Evolutionary conservation across 2,113 vertebrate genomes (phyloP), one percentile per base, ranked within the genome.

Genomic region (Petrocephalus microphthalmus): DNA sequence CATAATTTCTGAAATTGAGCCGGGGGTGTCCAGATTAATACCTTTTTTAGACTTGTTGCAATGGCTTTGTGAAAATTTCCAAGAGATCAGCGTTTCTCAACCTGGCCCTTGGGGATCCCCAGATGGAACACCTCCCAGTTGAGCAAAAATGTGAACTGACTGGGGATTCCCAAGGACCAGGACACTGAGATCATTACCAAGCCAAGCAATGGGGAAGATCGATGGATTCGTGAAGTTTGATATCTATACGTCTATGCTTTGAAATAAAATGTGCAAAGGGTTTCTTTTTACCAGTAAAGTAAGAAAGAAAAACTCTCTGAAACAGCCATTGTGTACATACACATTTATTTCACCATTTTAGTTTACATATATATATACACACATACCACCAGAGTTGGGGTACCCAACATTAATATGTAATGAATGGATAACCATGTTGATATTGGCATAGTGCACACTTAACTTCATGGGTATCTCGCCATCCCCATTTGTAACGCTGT

Each of bases 261-360:
- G 11, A 67, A 67, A 67, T 67, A 29, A 67, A 29, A 64, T 74
- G 8, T 71, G 64, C 0, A 2, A 74, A 74, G 29, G 5, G 2
- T 37, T 33, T 17, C 71, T 0, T 78, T 33, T 78, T 78, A 42
- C 10, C 25, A 13, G 4, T 10, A 5, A 78, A 7, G 67, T 19
- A 37, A 67, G 25, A 17, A 74, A 37, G 2, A 57, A 33, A 78
- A 78, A 37, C 15, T 42, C 13, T 42, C 19, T 13, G 15, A 67
- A 78, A 11, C 37, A 2, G 33, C 29, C 15, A 29, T 7, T 84
- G 37, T 81, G 45, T 92, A 92, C 90, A 91, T 90, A 92, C 90
- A 90, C 92, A 92, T 92, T 89, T 93, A 93, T 90, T 93, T 93
- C 92, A 94, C 91, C 51, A 49, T 33, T 88, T 49, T 87, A 45